These are phyloP conservation scores for Drosophila tanythrix DNA, from an alignment of 2,888 invertebrate species.

Conservation along the genomic window DNA sequence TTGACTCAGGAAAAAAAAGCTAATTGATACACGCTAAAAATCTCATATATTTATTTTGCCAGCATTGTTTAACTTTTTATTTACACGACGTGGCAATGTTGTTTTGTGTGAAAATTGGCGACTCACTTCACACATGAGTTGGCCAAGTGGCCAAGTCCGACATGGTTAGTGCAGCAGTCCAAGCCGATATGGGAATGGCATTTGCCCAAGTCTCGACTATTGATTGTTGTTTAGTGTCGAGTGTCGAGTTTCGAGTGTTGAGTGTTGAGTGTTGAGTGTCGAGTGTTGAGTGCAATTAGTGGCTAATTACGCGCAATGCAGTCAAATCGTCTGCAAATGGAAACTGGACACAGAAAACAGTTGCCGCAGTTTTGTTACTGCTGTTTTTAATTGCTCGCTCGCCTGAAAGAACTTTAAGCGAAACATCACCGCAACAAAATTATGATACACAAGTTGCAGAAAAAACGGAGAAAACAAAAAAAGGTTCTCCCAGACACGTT, in stretches of 20 bases:
- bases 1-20: neutral
- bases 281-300: conserved; percentile 51
- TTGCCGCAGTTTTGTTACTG: conserved; percentile 31
- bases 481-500: conserved; percentile 45
- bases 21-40: neutral
- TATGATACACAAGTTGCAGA: conserved; percentile 36
- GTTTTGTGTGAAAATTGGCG: conserved; percentile 58
- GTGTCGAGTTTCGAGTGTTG: neutral
- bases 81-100: conserved; percentile 7
- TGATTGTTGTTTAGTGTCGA: neutral
- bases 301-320: conserved; percentile 65
- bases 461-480: conserved; percentile 19
- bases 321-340: conserved; percentile 55
- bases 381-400: conserved; percentile 19
- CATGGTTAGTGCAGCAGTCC: neutral
- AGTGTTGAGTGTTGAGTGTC: neutral
- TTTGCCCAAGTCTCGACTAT: conserved; percentile 38
- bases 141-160: too few relatives aligned
- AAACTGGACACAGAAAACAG: conserved; percentile 8
- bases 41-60: neutral
- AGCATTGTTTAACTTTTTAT: conserved; percentile 4
- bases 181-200: conserved; percentile 17
- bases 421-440: conserved; percentile 10
- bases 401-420: conserved; percentile 16
- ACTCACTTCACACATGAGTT: conserved; percentile 41